These are phyloP conservation scores for Argynnis bischoffii DNA, from an alignment of 2,888 invertebrate genomes.

Conservation along the genomic window DNA sequence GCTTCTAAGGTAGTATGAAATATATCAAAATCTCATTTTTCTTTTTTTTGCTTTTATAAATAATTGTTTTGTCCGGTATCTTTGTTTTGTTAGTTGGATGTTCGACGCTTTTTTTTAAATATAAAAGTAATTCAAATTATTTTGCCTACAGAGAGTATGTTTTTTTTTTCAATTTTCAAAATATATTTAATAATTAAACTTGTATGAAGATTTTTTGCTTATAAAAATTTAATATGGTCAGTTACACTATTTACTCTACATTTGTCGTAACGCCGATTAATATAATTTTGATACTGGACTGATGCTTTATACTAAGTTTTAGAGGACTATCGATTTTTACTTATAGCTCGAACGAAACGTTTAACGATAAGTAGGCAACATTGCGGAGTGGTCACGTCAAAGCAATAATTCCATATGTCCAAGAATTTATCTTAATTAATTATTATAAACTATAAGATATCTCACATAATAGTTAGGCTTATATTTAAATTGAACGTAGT, in stretches of 20 bases:
- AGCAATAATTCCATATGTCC: constrained; percentile 21
- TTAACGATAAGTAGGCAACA: constrained; percentile 5
- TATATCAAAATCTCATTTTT: not conserved
- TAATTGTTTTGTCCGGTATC: not conserved
- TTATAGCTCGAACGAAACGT: not conserved
- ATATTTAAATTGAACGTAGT: constrained; percentile 8
- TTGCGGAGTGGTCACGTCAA: constrained; percentile 5
- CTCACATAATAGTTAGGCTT: constrained; percentile 8
- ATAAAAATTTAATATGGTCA: not conserved
- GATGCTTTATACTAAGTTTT: not conserved
- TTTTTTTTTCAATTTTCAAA: not conserved
- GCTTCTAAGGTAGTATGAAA: constrained; percentile 8
- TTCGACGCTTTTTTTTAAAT: not conserved
- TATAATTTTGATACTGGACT: constrained; percentile 1
- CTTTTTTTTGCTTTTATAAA: constrained; percentile 2
- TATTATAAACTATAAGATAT: constrained; percentile 6
- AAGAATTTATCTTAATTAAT: constrained; percentile 3
- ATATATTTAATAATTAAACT: too few relatives aligned
- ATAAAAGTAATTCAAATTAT: not conserved
- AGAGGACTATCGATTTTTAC: constrained; percentile 1
- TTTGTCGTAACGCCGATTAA: not conserved
- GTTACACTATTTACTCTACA: not conserved
- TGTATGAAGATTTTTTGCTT: too few relatives aligned
- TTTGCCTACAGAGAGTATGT: not conserved
- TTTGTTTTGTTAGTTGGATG: not conserved